phyloP scores from a whole-genome alignment of 2,113 vertebrate genomes.

The Zosterops borbonicus region DNA sequence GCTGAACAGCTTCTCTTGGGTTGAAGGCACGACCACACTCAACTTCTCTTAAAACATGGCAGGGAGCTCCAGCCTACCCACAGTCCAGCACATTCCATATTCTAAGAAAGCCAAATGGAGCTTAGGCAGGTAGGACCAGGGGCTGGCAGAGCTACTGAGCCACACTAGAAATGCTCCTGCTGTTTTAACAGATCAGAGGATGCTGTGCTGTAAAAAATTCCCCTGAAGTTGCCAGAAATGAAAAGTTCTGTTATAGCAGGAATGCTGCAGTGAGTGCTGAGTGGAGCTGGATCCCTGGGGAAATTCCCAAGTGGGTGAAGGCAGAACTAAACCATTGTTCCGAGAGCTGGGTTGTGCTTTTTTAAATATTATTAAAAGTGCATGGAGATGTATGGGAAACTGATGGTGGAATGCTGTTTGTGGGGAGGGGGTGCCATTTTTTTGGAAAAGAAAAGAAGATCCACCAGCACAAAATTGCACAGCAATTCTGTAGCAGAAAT shows the following conservation, averaged over 20 bases:
- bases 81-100: fast-evolving
- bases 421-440: neutral
- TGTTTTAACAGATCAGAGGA: neutral
- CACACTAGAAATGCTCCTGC: neutral
- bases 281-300: neutral
- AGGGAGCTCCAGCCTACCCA: neutral
- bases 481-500: neutral
- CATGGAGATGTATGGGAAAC: neutral
- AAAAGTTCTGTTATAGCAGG: neutral
- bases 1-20: neutral
- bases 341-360: neutral
- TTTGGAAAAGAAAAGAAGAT: neutral
- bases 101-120: neutral
- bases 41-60: neutral
- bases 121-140: neutral
- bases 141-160: neutral
- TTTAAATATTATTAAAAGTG: neutral
- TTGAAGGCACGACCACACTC: neutral
- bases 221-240: neutral
- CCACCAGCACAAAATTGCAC: neutral
- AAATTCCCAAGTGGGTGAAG: neutral
- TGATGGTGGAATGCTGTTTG: neutral
- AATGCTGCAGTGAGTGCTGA: neutral
- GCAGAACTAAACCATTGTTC: neutral
- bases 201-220: neutral